A percentile compares a stretch with the other conserved stretches of the same genome.
phyloP scores from a whole-genome alignment of 2,797 vertebrate genomes.

The Leptodactylus fallax region DNA sequence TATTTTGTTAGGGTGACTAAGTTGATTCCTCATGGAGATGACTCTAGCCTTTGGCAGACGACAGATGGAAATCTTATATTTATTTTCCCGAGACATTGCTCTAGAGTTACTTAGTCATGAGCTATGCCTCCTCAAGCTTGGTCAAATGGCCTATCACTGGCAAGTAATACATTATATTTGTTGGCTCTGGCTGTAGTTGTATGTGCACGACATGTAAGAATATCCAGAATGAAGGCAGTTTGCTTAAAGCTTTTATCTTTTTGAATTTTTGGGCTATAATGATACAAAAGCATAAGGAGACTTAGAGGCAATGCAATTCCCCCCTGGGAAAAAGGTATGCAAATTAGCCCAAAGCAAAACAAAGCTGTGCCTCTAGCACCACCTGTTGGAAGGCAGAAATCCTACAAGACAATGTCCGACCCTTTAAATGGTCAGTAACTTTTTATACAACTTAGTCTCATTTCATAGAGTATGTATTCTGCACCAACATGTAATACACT shows the following conservation, averaged over 20 bases:
- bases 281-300: no score
- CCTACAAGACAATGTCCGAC: no score
- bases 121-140: constrained; percentile 12
- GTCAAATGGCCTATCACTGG: not conserved
- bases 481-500: no score
- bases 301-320: no score
- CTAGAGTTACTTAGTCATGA: constrained; percentile 53
- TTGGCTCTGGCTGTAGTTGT: not conserved
- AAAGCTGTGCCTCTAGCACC: no score
- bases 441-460: no score
- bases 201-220: not conserved
- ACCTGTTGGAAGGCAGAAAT: no score
- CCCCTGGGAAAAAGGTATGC: no score
- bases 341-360: no score
- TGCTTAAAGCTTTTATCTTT: not conserved
- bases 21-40: constrained; percentile 54
- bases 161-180: constrained; percentile 22
- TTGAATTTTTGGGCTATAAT: not conserved
- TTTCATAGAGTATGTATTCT: no score
- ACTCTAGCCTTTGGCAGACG: constrained; percentile 49
- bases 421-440: no score
- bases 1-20: constrained; percentile 55
- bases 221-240: not conserved
- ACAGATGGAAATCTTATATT: constrained; percentile 56
- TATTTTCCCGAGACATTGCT: constrained; percentile 39